phyloP scores from a whole-genome alignment of 2,113 vertebrate genomes.

The Pteruthius melanotis region DNA sequence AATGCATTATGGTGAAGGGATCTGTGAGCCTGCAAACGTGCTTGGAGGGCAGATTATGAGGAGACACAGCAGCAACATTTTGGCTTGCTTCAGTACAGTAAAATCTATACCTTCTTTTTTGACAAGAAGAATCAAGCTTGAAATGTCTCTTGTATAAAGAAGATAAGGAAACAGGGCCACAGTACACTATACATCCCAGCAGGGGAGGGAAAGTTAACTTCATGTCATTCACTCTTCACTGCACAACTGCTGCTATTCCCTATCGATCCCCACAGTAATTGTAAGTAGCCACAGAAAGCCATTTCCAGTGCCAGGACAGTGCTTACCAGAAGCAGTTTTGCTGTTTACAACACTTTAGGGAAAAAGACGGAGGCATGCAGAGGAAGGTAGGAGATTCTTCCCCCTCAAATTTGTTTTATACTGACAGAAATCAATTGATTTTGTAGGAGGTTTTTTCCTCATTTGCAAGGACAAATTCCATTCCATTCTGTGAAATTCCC shows the following conservation, averaged over 20 bases:
- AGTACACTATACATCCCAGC: background rate
- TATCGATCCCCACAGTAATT: background rate
- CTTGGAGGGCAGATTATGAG: background rate
- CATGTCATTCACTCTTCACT: background rate
- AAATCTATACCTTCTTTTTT: background rate
- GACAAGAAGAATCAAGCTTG: background rate
- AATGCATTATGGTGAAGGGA: background rate
- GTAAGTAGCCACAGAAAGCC: background rate
- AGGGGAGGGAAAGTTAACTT: background rate
- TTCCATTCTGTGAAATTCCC: background rate
- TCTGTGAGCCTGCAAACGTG: background rate
- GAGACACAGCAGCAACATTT: background rate
- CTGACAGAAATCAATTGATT: background rate
- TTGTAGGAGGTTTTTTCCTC: background rate
- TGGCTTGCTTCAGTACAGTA: background rate
- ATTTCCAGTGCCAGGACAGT: background rate
- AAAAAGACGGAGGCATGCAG: background rate
- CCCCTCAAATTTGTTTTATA: background rate
- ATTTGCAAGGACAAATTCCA: background rate
- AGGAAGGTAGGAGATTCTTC: background rate
- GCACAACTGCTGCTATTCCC: background rate
- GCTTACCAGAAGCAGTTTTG: background rate
- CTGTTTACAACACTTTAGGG: background rate
- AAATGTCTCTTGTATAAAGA: background rate
- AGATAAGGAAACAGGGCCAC: background rate